Conservation (phyloP, 2,888 invertebrate species). For the Allacma fusca region DNA sequence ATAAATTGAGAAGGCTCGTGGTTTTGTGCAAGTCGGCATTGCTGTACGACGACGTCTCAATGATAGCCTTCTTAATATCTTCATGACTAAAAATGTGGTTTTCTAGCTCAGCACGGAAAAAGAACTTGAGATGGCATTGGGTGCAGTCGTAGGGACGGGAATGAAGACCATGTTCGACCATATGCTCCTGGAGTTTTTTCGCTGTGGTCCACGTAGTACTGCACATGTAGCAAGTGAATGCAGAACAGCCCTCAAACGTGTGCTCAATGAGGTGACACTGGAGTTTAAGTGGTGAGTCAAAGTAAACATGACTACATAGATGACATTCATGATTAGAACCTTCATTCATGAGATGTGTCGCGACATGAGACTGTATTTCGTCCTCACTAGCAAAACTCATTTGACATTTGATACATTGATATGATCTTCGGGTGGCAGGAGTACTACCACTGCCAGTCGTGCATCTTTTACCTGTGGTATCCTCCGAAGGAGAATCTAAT, state of each 20-base stretch:
- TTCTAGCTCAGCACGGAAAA: conserved; percentile 89
- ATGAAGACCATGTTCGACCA: conserved; percentile 81
- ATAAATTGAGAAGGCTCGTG: conserved; percentile 32
- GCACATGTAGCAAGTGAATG: conserved; percentile 87
- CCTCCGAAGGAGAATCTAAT: conserved; percentile 38
- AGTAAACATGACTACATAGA: conserved; percentile 76
- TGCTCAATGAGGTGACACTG: conserved; percentile 86
- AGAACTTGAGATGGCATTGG: conserved; percentile 84
- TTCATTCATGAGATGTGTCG: conserved; percentile 68
- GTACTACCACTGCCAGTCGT: conserved; percentile 41
- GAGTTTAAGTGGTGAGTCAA: conserved; percentile 80
- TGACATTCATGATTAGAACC: conserved; percentile 75
- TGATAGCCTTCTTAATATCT: conserved; percentile 56
- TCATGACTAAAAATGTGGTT: conserved; percentile 72
- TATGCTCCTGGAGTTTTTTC: conserved; percentile 80
- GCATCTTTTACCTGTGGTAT: conserved; percentile 7
- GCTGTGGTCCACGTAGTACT: conserved; percentile 86
- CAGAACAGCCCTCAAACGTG: conserved; percentile 85
- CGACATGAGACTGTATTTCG: conserved; percentile 72
- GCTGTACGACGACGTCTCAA: conserved; percentile 39
- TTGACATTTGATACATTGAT: conserved; percentile 75
- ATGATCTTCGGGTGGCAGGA: conserved; percentile 64
- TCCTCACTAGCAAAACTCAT: conserved; percentile 71
- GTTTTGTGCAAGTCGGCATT: neutral
- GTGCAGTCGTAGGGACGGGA: conserved; percentile 86